phyloP scores from a whole-genome alignment of 2,797 vertebrate species.

The Lerista edwardsae region DNA sequence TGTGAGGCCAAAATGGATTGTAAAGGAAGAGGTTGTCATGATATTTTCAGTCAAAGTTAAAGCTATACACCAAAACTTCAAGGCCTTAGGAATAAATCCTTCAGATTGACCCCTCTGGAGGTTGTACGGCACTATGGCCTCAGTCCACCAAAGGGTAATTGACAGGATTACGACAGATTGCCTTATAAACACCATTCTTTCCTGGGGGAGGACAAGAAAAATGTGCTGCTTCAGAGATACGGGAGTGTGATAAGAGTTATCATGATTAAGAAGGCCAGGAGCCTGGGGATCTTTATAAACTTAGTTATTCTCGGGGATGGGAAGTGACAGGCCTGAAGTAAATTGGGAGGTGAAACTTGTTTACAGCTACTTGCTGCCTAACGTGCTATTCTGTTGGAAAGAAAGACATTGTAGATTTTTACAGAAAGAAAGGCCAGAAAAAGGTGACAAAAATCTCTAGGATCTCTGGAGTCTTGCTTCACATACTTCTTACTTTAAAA shows the following conservation, averaged over 20 bases:
- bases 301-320: slow-evolving; percentile 50
- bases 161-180: slow-evolving; percentile 43
- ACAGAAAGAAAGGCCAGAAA: background rate
- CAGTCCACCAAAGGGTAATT: slow-evolving; percentile 35
- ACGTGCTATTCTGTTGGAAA: slow-evolving; percentile 14
- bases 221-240: slow-evolving; percentile 11
- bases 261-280: slow-evolving; percentile 52
- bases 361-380: slow-evolving; percentile 42
- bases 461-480: background rate
- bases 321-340: slow-evolving; percentile 46
- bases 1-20: background rate
- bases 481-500: slow-evolving; percentile 16
- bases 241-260: background rate
- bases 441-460: background rate
- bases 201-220: slow-evolving; percentile 41
- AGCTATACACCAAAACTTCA: background rate
- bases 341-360: slow-evolving; percentile 52
- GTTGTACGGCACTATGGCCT: background rate
- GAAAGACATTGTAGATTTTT: slow-evolving; percentile 24
- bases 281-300: slow-evolving; percentile 56
- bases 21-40: background rate
- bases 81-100: background rate
- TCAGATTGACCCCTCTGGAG: slow-evolving; percentile 20
- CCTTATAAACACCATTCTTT: slow-evolving; percentile 50
- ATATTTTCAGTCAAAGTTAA: background rate